A percentile compares a stretch with the other conserved stretches of the same genome.
phyloP scores from a whole-genome alignment of 2,113 vertebrate genomes.

The Mustela nigripes region DNA sequence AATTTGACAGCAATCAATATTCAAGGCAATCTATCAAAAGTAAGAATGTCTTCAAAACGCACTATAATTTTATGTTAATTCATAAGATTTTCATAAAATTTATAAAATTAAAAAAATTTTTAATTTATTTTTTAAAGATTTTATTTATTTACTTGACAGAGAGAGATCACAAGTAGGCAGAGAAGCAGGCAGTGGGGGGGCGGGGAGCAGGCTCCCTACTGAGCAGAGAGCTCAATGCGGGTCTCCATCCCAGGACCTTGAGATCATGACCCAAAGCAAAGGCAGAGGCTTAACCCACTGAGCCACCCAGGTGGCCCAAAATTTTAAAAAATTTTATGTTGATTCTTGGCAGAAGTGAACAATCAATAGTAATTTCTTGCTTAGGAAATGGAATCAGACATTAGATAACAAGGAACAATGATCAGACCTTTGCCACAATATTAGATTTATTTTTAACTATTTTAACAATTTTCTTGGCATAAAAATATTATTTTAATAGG shows the following conservation, averaged over 20 bases:
- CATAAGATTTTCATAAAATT: neutral
- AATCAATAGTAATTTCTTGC: neutral
- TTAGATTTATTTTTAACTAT: conserved; percentile 65
- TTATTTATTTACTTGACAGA: too few species aligned
- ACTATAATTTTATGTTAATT: neutral
- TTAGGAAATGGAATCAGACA: neutral
- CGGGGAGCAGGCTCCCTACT: too few species aligned
- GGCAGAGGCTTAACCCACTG: too few species aligned
- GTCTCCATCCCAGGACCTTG: too few species aligned
- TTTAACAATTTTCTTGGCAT: conserved; percentile 51
- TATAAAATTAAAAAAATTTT: too few species aligned
- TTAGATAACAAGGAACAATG: neutral
- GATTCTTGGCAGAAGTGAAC: conserved; percentile 1
- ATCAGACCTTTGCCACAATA: conserved; percentile 27
- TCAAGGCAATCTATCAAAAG: conserved; percentile 5
- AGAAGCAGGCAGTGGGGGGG: too few species aligned
- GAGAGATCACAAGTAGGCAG: too few species aligned
- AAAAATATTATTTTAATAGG: conserved; percentile 39
- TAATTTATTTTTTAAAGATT: too few species aligned
- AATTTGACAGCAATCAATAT: conserved; percentile 15
- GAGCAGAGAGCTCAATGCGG: too few species aligned
- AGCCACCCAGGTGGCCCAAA: too few species aligned
- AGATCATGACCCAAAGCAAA: too few species aligned
- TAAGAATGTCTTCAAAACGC: conserved; percentile 36
- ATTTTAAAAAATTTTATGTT: neutral